These are phyloP conservation scores for Ypsolopha scabrella DNA, from an alignment of 2,888 invertebrate genomes.

Conservation along the genomic window DNA sequence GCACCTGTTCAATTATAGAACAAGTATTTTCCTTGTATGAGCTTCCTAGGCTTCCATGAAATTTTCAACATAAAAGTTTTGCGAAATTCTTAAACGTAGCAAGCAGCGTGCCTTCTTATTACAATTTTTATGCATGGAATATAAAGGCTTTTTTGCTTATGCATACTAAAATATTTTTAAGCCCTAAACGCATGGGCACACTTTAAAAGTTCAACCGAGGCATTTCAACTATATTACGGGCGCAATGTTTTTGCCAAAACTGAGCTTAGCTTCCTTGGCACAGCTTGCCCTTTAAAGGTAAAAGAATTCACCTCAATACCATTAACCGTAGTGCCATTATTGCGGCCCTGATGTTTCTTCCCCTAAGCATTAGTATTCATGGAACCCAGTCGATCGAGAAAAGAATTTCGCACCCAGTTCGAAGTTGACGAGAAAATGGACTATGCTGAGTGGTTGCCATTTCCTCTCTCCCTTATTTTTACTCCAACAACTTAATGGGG, in stretches of 20 bases:
- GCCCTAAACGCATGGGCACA: no score
- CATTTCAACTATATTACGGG: no score
- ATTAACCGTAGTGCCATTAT: constrained; percentile 39
- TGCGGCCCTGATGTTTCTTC: constrained; percentile 42
- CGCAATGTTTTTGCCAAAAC: no score
- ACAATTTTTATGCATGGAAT: no score
- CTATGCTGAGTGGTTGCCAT: constrained; percentile 52
- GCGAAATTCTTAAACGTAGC: constrained; percentile 37
- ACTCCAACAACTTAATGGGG: constrained; percentile 59
- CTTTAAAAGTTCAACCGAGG: no score
- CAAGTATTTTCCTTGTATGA: constrained; percentile 52
- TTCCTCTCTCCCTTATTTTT: constrained; percentile 55
- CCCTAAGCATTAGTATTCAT: constrained; percentile 63
- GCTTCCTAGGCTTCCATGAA: constrained; percentile 63
- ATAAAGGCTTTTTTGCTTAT: no score
- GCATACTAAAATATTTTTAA: no score
- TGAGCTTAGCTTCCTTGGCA: no score
- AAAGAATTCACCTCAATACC: constrained; percentile 13
- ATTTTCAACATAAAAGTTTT: constrained; percentile 49
- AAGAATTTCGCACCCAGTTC: constrained; percentile 56
- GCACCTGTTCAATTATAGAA: constrained; percentile 63
- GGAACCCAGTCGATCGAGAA: constrained; percentile 63
- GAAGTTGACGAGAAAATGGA: constrained; percentile 47
- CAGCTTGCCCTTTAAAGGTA: no score
- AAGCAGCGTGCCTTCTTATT: not conserved